phyloP scores from a whole-genome alignment of 2,797 vertebrate species.

The Ibycter americanus region DNA sequence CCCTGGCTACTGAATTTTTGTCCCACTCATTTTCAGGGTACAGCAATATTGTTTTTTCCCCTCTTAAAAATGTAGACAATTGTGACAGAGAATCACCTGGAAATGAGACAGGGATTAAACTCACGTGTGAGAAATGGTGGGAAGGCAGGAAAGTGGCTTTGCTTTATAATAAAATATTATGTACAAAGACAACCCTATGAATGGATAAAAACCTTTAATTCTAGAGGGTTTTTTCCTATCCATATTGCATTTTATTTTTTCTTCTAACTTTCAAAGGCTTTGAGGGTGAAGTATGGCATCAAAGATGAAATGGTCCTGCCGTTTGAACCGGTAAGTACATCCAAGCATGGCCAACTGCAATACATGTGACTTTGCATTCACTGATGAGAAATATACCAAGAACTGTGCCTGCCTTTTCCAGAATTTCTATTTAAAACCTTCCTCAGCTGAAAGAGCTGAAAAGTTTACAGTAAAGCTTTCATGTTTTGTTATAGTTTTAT shows the following conservation, averaged over 20 bases:
- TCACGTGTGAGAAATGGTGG: neutral
- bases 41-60: neutral
- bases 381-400: neutral
- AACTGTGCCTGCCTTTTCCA: neutral
- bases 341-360: fast-evolving
- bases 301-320: conserved; percentile 96
- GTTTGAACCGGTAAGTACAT: conserved; percentile 90
- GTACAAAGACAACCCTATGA: neutral
- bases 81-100: neutral
- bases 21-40: neutral
- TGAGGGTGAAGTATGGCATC: conserved; percentile 93
- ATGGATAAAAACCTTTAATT: neutral
- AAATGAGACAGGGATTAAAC: neutral
- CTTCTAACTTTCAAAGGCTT: conserved; percentile 77
- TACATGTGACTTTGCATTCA: neutral
- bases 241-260: neutral
- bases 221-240: neutral
- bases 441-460: neutral
- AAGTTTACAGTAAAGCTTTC: neutral
- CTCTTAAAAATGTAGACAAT: neutral
- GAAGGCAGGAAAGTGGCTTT: neutral
- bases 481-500: neutral
- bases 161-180: neutral
- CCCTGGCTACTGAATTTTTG: neutral
- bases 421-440: neutral